Percentiles rank a stretch among this genome's conserved stretches.
Evolutionary conservation across 2,113 vertebrate genomes (phyloP).

Genomic region (Halcyon senegalensis): DNA sequence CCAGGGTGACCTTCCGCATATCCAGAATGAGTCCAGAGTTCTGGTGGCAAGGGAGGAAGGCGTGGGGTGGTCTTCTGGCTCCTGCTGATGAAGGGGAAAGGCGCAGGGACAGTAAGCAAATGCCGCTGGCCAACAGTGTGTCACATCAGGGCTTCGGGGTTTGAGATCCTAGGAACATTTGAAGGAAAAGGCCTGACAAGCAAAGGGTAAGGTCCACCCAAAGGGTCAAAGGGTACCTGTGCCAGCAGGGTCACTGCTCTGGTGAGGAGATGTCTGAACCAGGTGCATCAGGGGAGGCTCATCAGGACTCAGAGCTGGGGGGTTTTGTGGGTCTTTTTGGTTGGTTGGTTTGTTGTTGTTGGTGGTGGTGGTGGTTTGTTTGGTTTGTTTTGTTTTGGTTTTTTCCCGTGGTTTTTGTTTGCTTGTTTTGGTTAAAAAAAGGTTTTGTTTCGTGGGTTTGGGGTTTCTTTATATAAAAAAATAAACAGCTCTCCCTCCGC

Average conservation of each 20-base stretch:
- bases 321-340: not conserved
- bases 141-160: not conserved
- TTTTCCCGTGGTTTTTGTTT: not conserved
- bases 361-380: no score
- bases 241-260: no score
- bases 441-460: no score
- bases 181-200: not conserved
- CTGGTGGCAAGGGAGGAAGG: no score
- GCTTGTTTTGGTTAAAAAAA: fast-evolving
- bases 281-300: not conserved
- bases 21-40: not conserved
- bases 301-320: not conserved
- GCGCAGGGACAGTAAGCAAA: fast-evolving
- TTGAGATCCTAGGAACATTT: not conserved
- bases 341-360: no score
- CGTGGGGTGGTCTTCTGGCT: not conserved
- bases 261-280: not conserved
- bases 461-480: no score
- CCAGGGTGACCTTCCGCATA: fast-evolving
- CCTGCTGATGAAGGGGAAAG: not conserved
- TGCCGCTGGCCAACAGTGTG: not conserved
- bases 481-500: not conserved
- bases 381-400: no score
- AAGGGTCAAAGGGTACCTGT: not conserved
- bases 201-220: no score